Evolutionary conservation across 2,113 vertebrate genomes (phyloP).

Genomic region (Isichthys henryi): DNA sequence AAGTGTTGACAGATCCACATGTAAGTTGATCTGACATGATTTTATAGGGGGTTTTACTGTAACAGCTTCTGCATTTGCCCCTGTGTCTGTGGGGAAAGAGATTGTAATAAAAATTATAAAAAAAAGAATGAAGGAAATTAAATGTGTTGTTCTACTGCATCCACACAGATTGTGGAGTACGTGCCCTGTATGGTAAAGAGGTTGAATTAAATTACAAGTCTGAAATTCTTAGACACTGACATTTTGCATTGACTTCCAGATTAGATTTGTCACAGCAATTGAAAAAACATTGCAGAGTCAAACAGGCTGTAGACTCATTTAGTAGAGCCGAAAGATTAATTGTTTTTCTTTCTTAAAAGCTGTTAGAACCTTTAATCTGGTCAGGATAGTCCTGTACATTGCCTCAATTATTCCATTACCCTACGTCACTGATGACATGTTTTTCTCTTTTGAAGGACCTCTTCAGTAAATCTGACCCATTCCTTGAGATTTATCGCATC

Average conservation of each 20-base stretch:
- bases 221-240: conserved; percentile 29
- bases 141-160: conserved; percentile 38
- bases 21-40: conserved; percentile 42
- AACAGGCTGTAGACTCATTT: background rate
- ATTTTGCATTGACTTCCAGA: conserved; percentile 28
- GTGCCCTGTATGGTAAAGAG: conserved; percentile 15
- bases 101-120: background rate
- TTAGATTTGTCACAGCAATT: conserved; percentile 35
- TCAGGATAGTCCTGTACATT: background rate
- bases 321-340: background rate
- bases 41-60: conserved; percentile 51
- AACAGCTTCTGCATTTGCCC: conserved; percentile 46
- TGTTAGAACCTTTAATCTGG: background rate
- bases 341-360: background rate
- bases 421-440: background rate
- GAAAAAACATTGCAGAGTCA: conserved; percentile 13
- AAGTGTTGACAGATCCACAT: conserved; percentile 43
- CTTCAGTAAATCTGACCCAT: conserved; percentile 93
- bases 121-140: conserved; percentile 36
- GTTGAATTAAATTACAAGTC: background rate
- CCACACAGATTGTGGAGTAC: conserved; percentile 19
- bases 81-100: conserved; percentile 50
- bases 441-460: conserved; percentile 66
- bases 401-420: background rate
- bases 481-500: conserved; percentile 84